Percentiles rank a stretch among this genome's conserved stretches.
phyloP scores from a whole-genome alignment of 2,797 vertebrate species.

The Dermochelys coriacea region DNA sequence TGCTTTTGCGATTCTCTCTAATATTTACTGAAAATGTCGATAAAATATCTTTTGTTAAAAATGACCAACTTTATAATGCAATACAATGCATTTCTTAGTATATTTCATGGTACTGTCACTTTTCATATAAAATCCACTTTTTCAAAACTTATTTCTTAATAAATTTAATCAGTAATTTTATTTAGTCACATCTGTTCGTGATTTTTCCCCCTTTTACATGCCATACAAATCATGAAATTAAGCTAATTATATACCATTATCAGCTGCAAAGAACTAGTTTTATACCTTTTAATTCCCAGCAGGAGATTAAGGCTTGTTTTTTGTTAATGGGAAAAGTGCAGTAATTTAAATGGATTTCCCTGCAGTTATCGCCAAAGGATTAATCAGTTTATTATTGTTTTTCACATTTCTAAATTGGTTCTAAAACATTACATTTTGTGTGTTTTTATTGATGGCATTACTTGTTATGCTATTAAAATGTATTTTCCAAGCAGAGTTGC shows the following conservation, averaged over 20 bases:
- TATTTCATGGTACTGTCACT: constrained; percentile 67
- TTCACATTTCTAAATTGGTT: constrained; percentile 70
- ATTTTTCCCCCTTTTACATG: constrained; percentile 74
- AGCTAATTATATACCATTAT: constrained; percentile 80
- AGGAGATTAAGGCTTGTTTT: constrained; percentile 71
- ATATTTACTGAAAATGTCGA: constrained; percentile 13
- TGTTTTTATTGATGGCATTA: constrained; percentile 41
- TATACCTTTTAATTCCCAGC: constrained; percentile 75
- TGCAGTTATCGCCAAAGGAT: constrained; percentile 65
- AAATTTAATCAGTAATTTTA: constrained; percentile 80
- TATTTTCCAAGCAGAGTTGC: constrained; percentile 40
- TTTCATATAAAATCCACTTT: constrained; percentile 82
- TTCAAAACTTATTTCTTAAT: constrained; percentile 83
- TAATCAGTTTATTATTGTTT: constrained; percentile 72
- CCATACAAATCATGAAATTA: constrained; percentile 80
- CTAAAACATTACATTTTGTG: constrained; percentile 70
- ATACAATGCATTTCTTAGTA: constrained; percentile 43
- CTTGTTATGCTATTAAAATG: constrained; percentile 51
- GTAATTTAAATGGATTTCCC: constrained; percentile 71
- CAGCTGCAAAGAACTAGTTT: constrained; percentile 73
- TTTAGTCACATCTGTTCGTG: constrained; percentile 76
- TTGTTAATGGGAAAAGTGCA: constrained; percentile 71
- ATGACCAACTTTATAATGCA: neutral
- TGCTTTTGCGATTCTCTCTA: neutral
- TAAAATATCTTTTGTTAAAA: constrained; percentile 24